Conservation (phyloP, 2,113 vertebrate genomes). For the Lota lota region DNA sequence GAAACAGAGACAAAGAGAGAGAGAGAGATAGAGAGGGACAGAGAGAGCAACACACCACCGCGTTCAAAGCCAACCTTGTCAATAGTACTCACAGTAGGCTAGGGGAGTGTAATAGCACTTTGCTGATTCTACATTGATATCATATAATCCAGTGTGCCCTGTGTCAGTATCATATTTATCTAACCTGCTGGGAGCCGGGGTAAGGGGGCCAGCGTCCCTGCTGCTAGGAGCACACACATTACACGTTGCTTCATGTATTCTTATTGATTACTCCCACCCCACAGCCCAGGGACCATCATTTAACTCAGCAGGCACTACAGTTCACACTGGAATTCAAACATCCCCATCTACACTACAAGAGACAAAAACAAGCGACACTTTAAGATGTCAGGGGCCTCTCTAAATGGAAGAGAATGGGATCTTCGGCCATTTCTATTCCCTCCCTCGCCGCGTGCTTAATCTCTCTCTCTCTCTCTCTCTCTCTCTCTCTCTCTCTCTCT, state of each 20-base stretch:
- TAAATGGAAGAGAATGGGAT: slow-evolving; percentile 66
- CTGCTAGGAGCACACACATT: slow-evolving; percentile 90
- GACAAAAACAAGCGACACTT: slow-evolving; percentile 78
- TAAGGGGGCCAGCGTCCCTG: slow-evolving; percentile 83
- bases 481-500: no score
- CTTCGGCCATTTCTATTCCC: slow-evolving; percentile 53
- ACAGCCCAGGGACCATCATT: slow-evolving; percentile 92
- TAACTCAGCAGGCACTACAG: slow-evolving; percentile 91
- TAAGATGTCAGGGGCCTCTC: slow-evolving; percentile 62
- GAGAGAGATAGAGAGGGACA: slow-evolving; percentile 18
- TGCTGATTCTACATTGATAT: slow-evolving; percentile 86
- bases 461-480: no score
- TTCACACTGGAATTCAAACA: slow-evolving; percentile 80
- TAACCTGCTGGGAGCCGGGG: slow-evolving; percentile 92
- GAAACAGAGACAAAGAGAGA: slow-evolving; percentile 26
- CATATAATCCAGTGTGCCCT: slow-evolving; percentile 86
- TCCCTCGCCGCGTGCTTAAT: slow-evolving; percentile 6
- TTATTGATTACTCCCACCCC: slow-evolving; percentile 96
- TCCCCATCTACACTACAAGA: slow-evolving; percentile 77
- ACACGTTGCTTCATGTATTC: slow-evolving; percentile 89
- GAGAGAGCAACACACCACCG: slow-evolving; percentile 47
- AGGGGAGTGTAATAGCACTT: slow-evolving; percentile 73
- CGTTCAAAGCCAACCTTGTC: slow-evolving; percentile 77
- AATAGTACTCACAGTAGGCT: slow-evolving; percentile 78
- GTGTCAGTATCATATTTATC: slow-evolving; percentile 96